Evolutionary conservation across 2,113 vertebrate species (phyloP), one percentile per base, ranked within the genome.

Genomic region (Sebastes fasciatus): DNA sequence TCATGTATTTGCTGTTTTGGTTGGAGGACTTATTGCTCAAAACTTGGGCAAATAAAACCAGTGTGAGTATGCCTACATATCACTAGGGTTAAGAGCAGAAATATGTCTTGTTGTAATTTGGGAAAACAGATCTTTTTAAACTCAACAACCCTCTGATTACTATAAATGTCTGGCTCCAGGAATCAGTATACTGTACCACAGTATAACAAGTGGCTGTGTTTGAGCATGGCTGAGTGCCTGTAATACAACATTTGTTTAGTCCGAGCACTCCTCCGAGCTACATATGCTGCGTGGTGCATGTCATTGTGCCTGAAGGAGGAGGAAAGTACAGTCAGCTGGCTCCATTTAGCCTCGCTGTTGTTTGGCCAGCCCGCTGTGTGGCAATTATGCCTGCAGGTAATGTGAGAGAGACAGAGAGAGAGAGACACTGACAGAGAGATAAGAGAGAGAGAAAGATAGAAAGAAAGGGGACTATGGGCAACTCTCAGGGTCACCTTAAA

Each of bases 371-470:
- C 69, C n/a, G 48, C 78, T 89, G 85, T 64, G 86, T 21, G 43
- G 84, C 83, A 86, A 88, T 90, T 87, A 89, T 19, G 63, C 83
- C 86, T 61, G 60, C 83, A 78, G 89, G 83, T 80, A 76, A 85
- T 19, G 42, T 77, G 68, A 72, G 69, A 55, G 61, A 64, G 43
- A 51, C 13, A 60, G n/a, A 45, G 10, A 13, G 11, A 19, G 0
- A 19, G 66, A 49, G 19, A 42, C 13, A 14, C 34, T 34, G 34
- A 34, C 34, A 65, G 65, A 51, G 62, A 65, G 60, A 48, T 19
- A 66, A 69, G 77, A 60, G 13, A 65, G n/a, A 42, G 8, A n/a
- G 12, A n/a, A 34, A 34, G 34, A 34, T 34, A 46, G 12, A 11
- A 4, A 11, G 51, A 19, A 13, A 8, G 17, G 19, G 54, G 1